These are phyloP conservation scores for Colossoma macropomum DNA, from an alignment of 2,113 vertebrate species.

Conservation along the genomic window DNA sequence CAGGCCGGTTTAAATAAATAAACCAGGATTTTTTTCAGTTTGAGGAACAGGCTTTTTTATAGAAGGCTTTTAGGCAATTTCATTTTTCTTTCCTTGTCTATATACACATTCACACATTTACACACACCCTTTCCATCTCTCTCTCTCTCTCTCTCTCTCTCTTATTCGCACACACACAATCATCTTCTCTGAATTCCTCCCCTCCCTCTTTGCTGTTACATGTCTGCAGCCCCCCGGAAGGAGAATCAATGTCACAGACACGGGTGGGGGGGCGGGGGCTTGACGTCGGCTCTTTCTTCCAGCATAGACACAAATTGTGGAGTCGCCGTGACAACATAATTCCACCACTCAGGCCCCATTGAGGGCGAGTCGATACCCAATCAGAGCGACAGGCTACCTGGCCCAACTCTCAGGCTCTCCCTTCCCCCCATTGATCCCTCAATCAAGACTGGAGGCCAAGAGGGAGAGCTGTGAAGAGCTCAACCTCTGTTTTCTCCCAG, in stretches of 20 bases:
- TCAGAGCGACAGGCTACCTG: slow-evolving; percentile 81
- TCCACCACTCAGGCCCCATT: slow-evolving; percentile 82
- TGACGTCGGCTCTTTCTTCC: slow-evolving; percentile 65
- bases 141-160: slow-evolving; percentile 19
- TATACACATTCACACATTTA: slow-evolving; percentile 31
- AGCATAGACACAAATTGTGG: slow-evolving; percentile 79
- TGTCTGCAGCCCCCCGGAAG: slow-evolving; percentile 64
- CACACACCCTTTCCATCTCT: slow-evolving; percentile 52
- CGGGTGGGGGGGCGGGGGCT: slow-evolving; percentile 47
- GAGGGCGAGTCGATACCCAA: slow-evolving; percentile 83
- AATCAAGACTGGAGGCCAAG: slow-evolving; percentile 71
- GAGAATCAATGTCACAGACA: slow-evolving; percentile 75
- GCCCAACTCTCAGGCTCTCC: slow-evolving; percentile 73
- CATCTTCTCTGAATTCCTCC: slow-evolving; percentile 33
- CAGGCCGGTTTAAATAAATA: slow-evolving; percentile 34
- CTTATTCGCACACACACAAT: slow-evolving; percentile 43
- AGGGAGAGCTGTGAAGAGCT: slow-evolving; percentile 49
- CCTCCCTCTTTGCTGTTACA: slow-evolving; percentile 51
- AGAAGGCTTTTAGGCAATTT: slow-evolving; percentile 40
- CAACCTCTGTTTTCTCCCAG: slow-evolving; percentile 31
- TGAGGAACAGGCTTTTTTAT: slow-evolving; percentile 41
- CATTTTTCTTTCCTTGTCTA: slow-evolving; percentile 17
- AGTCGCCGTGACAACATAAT: slow-evolving; percentile 86
- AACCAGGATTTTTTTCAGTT: slow-evolving; percentile 30
- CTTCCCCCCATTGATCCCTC: slow-evolving; percentile 80